Conservation (phyloP, 2,113 vertebrate genomes). For the Paramisgurnus dabryanus region DNA sequence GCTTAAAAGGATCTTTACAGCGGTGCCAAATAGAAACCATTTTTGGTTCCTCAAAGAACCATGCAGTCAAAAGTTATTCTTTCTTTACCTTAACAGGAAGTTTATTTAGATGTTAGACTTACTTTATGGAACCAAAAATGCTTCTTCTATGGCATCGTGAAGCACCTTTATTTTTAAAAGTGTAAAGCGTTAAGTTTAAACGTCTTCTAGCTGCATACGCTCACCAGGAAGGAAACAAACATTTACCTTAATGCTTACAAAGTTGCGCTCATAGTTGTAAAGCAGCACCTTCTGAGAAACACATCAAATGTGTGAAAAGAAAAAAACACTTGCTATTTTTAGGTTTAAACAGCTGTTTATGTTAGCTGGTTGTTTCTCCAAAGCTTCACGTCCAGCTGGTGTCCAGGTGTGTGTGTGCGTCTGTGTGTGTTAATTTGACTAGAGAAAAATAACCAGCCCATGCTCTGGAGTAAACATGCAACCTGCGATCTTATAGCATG, state of each 20-base stretch:
- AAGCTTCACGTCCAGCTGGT: background rate
- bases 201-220: too few relatives aligned
- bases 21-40: too few relatives aligned
- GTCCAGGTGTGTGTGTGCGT: background rate
- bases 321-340: constrained; percentile 2
- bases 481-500: background rate
- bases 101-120: too few relatives aligned
- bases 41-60: too few relatives aligned
- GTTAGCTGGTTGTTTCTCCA: constrained; percentile 4
- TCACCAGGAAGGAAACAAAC: background rate
- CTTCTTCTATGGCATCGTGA: too few relatives aligned
- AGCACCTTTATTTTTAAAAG: too few relatives aligned
- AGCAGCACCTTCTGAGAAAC: background rate
- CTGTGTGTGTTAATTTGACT: background rate
- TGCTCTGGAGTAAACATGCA: background rate
- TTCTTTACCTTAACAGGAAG: too few relatives aligned
- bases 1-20: too few relatives aligned
- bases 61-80: too few relatives aligned
- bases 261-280: background rate
- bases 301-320: background rate
- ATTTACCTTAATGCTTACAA: background rate
- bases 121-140: too few relatives aligned
- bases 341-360: constrained; percentile 4
- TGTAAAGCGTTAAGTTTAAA: too few relatives aligned
- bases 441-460: background rate